These are phyloP conservation scores for Steromphala cineraria DNA, from an alignment of 2,888 invertebrate genomes.

Conservation along the genomic window DNA sequence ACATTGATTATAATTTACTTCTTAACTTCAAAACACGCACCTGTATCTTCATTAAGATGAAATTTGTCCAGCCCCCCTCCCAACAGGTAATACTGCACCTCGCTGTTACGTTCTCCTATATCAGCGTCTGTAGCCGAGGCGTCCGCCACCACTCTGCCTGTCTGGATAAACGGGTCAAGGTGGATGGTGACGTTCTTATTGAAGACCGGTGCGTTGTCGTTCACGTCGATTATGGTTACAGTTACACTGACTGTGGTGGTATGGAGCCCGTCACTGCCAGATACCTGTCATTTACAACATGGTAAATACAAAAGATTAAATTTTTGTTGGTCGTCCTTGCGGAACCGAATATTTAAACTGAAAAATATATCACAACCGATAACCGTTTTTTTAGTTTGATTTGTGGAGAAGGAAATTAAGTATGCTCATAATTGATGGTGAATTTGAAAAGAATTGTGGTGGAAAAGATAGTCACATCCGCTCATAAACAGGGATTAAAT, in stretches of 20 bases:
- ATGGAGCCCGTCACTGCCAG: background rate
- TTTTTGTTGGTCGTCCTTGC: no score
- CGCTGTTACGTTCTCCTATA: constrained; percentile 20
- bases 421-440: no score
- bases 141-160: constrained; percentile 19
- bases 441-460: no score
- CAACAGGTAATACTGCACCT: constrained; percentile 25
- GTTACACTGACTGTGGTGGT: background rate
- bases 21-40: background rate
- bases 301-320: no score
- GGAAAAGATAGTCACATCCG: no score
- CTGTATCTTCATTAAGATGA: constrained; percentile 24
- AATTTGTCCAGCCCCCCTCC: constrained; percentile 35
- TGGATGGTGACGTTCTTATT: background rate
- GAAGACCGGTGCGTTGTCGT: constrained; percentile 35
- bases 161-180: background rate
- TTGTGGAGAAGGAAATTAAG: no score
- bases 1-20: no score
- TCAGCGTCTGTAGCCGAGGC: constrained; percentile 26
- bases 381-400: no score
- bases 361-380: no score
- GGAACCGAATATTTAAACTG: no score
- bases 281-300: background rate
- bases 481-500: no score
- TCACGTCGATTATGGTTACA: constrained; percentile 30